Base-by-base conservation (phyloP, 2,113 vertebrate species). In the Lasiurus cinereus region DNA sequence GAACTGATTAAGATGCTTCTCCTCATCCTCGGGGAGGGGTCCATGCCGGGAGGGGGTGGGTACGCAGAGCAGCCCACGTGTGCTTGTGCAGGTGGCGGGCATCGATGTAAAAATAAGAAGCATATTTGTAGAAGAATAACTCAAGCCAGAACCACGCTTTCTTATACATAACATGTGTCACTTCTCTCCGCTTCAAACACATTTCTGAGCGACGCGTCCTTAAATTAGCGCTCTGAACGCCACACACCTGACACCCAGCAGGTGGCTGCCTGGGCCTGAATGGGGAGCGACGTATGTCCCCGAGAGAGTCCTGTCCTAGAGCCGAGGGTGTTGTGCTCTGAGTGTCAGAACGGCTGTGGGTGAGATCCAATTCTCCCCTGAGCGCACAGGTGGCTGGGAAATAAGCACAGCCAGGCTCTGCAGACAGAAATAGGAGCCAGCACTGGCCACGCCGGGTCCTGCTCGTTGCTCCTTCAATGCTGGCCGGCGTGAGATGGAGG, bases 61-160 rank as follows among this genome's bases (percentile, higher is more conserved):
- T 8, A 1, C 1, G 0, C 4, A 7, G 21, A 19, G 67, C 0
- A 6, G 31, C 7, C 6, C 24, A 2, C 0, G 5, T 0, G 27
- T 27, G 33, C 4, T 4, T 1, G 29, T 22, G 31, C 62, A 15
- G 9, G 21, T 2, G 5, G 31, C 0, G 0, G 10, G 8, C 3
- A 2, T 8, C 5, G 1, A 8, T 52, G 36, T 66, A 48, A 93
- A 89, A 54, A 48, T 48, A 66, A 48, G 33, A 59, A 27, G 22
- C 24, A 4, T 21, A 27, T n/a, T 50, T 73, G 6, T 33, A 36
- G 82, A 29, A 39, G 50, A 50, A 21, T 24, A 10, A 10, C 48
- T 8, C 2, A 62, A 43, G 13, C 27, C 70, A 72, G 52, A 77
- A 24, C 2, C 10, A 10, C 18, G 43, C 74, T 54, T 56, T 48